Percentiles rank a stretch among this genome's conserved stretches.
These are phyloP conservation scores for Myanophis thanlyinensis DNA, from an alignment of 2,113 vertebrate species.

Conservation along the genomic window DNA sequence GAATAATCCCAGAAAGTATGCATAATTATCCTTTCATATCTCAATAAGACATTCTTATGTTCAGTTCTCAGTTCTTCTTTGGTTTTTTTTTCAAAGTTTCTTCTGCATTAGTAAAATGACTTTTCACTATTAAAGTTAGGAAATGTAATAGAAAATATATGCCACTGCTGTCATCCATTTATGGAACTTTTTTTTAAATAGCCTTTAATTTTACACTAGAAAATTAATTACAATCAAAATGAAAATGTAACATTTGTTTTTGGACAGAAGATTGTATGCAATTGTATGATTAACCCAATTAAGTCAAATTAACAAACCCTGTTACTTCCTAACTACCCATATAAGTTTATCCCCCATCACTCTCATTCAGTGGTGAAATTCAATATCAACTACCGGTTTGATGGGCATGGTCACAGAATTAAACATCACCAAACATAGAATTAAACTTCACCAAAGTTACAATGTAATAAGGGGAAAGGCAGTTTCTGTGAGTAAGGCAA, in stretches of 20 bases:
- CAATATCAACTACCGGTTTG: too few relatives aligned
- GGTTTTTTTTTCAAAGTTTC: not conserved
- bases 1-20: not conserved
- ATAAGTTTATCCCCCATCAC: not conserved
- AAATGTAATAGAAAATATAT: not conserved
- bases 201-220: not conserved
- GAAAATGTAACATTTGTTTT: not conserved
- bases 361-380: too few relatives aligned
- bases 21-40: not conserved
- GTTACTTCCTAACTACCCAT: not conserved
- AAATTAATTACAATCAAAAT: not conserved
- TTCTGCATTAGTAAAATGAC: not conserved
- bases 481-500: too few relatives aligned
- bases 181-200: not conserved
- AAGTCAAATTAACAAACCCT: not conserved
- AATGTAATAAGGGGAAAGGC: too few relatives aligned
- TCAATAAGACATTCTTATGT: not conserved
- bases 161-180: not conserved
- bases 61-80: not conserved
- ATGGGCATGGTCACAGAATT: too few relatives aligned
- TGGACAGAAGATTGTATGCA: not conserved
- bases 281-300: not conserved
- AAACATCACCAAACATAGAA: too few relatives aligned
- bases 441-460: too few relatives aligned
- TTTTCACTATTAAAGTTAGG: not conserved